Percentiles rank a stretch among this genome's conserved stretches.
Conservation (phyloP, 2,113 vertebrate species). For the Cinclus cinclus region DNA sequence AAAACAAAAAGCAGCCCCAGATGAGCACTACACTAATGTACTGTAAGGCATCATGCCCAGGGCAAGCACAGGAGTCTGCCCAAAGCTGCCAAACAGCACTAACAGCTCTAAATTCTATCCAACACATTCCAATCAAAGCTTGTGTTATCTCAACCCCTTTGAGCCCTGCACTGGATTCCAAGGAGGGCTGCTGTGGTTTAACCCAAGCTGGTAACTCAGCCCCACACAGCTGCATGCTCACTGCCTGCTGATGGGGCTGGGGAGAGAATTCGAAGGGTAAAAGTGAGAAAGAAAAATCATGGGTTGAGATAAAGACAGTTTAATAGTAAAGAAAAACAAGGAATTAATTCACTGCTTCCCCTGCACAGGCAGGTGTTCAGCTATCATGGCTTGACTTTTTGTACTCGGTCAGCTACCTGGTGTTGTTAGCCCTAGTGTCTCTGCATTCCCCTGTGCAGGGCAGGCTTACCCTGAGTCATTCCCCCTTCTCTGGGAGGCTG, state of each 20-base stretch:
- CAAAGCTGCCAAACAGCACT: background rate
- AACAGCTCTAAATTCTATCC: background rate
- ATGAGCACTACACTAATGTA: background rate
- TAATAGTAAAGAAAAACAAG: background rate
- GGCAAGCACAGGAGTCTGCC: background rate
- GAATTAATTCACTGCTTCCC: background rate
- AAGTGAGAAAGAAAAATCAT: background rate
- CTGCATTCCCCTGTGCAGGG: background rate
- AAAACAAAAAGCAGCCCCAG: background rate
- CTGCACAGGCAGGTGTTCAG: background rate
- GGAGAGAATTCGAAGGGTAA: background rate
- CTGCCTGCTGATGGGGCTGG: background rate
- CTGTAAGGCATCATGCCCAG: background rate
- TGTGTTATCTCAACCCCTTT: background rate
- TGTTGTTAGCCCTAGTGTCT: background rate
- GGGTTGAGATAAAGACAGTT: background rate
- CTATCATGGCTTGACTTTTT: background rate
- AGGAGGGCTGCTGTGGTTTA: background rate
- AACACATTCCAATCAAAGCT: background rate
- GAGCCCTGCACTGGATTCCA: background rate
- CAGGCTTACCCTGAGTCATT: background rate
- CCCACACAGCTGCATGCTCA: background rate
- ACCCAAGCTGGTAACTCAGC: background rate
- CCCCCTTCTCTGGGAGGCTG: background rate
- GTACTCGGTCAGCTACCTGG: accelerated